Conservation (phyloP, 2,797 vertebrate genomes). For the Vespertilio murinus region DNA sequence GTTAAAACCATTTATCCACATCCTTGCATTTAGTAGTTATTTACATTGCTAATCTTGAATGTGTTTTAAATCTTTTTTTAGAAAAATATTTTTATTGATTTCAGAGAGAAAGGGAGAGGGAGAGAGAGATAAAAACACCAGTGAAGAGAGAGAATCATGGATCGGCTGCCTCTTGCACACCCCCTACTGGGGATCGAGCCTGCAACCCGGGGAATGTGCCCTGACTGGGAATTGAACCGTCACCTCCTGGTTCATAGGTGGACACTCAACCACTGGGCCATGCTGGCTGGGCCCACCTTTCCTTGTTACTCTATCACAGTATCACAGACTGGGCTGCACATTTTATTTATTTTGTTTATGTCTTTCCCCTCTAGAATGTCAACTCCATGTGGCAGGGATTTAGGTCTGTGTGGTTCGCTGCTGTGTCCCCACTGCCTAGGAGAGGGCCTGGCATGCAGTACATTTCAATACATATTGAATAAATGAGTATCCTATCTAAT, state of each 20-base stretch:
- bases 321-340: neutral
- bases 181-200: too few relatives aligned
- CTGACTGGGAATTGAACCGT: too few relatives aligned
- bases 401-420: neutral
- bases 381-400: neutral
- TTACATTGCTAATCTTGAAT: constrained; percentile 16
- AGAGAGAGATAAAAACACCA: too few relatives aligned
- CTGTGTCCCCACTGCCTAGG: neutral
- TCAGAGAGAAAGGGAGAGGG: too few relatives aligned
- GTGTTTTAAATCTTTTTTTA: neutral
- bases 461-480: constrained; percentile 33
- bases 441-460: neutral
- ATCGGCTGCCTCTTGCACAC: too few relatives aligned
- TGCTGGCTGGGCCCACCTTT: neutral
- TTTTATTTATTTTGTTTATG: neutral
- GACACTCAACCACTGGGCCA: too few relatives aligned
- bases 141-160: too few relatives aligned
- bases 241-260: too few relatives aligned
- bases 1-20: neutral
- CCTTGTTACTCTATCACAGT: neutral
- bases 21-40: neutral
- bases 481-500: neutral
- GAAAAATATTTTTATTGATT: too few relatives aligned
- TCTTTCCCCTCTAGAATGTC: neutral
- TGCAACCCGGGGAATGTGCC: too few relatives aligned